Conservation (phyloP, 2,797 vertebrate genomes). For the Anas capensis region DNA sequence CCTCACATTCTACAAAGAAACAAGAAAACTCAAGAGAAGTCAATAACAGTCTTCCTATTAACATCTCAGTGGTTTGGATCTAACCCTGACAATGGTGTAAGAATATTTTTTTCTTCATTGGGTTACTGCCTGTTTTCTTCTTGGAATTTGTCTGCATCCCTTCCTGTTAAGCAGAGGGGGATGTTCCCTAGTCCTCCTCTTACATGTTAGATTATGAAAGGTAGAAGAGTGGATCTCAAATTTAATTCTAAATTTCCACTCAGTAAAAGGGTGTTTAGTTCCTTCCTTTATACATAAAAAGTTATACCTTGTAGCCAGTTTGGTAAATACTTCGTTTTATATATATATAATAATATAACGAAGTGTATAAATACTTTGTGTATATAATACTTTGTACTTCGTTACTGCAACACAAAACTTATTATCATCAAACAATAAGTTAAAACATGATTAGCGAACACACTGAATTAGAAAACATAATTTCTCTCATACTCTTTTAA, state of each 20-base stretch:
- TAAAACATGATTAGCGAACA: background rate
- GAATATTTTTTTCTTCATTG: background rate
- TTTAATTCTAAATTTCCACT: background rate
- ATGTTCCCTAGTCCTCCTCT: background rate
- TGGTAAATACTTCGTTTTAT: background rate
- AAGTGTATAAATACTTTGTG: too few species aligned
- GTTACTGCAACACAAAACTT: background rate
- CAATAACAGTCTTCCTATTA: background rate
- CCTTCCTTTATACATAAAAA: background rate
- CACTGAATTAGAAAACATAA: background rate
- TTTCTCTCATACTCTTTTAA: conserved; percentile 1
- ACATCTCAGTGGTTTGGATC: background rate
- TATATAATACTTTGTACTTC: too few species aligned
- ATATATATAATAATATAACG: too few species aligned
- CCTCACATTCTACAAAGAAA: background rate
- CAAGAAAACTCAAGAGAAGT: background rate
- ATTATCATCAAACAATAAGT: background rate
- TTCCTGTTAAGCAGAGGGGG: background rate
- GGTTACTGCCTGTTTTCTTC: background rate
- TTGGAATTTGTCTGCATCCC: background rate
- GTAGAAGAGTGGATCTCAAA: background rate
- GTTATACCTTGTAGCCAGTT: background rate
- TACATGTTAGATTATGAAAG: background rate
- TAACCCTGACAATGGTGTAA: background rate
- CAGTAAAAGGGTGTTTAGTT: background rate